Conservation (phyloP, 2,888 invertebrate species). For the Habroteleia sp. region DNA sequence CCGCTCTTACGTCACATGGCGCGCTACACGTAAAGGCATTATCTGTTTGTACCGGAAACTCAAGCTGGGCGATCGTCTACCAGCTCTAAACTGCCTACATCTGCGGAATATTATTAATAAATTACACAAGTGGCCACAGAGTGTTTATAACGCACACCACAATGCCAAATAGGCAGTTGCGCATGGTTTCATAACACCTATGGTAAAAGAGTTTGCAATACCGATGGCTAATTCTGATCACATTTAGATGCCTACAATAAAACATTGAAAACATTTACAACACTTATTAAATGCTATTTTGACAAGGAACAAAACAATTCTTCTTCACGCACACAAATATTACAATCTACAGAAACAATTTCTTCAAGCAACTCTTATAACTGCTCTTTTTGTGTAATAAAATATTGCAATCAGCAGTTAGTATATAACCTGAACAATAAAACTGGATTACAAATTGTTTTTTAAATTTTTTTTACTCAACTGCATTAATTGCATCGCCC, state of each 20-base stretch:
- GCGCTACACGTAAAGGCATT: constrained; percentile 47
- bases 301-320: too few species aligned
- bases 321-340: too few species aligned
- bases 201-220: constrained; percentile 20
- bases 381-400: too few species aligned
- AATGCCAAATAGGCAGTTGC: constrained; percentile 65
- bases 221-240: background rate
- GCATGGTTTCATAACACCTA: constrained; percentile 30
- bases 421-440: background rate
- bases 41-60: constrained; percentile 67
- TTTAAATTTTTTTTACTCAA: background rate
- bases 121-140: constrained; percentile 66
- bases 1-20: constrained; percentile 57
- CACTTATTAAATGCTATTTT: too few species aligned
- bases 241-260: too few species aligned
- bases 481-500: constrained; percentile 29
- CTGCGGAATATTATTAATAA: constrained; percentile 72
- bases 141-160: constrained; percentile 58
- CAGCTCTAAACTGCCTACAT: constrained; percentile 61
- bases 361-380: too few species aligned
- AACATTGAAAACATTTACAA: background rate
- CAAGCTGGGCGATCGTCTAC: constrained; percentile 63
- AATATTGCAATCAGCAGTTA: too few species aligned
- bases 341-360: too few species aligned
- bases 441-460: background rate